Percentiles rank a stretch among this genome's conserved stretches.
Conservation (phyloP, 1,140 invertebrate species). For the Hyles euphorbiae region DNA sequence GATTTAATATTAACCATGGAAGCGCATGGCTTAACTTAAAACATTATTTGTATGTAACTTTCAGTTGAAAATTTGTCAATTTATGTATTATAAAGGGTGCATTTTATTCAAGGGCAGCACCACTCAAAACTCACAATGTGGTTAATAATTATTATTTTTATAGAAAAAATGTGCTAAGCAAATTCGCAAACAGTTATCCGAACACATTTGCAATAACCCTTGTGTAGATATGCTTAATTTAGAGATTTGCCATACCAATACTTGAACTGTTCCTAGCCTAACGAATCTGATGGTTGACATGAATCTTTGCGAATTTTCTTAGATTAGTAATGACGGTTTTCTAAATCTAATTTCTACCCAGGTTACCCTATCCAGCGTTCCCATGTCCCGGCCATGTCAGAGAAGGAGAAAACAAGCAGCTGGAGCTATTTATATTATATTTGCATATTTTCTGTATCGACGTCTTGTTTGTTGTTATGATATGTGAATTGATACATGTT, state of each 20-base stretch:
- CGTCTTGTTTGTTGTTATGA: no score
- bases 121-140: slow-evolving; percentile 69
- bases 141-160: slow-evolving; percentile 38
- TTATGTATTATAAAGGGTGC: slow-evolving; percentile 38
- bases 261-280: background rate
- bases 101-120: slow-evolving; percentile 66
- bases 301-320: slow-evolving; percentile 43
- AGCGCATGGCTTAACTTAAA: slow-evolving; percentile 65
- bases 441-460: no score
- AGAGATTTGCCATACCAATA: background rate
- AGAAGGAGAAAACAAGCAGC: slow-evolving; percentile 71
- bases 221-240: slow-evolving; percentile 15
- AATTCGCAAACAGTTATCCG: slow-evolving; percentile 35
- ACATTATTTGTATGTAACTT: slow-evolving; percentile 30
- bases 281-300: slow-evolving; percentile 13
- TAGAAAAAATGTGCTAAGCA: slow-evolving; percentile 27
- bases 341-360: slow-evolving; percentile 57
- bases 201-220: slow-evolving; percentile 1
- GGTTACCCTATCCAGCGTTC: slow-evolving; percentile 71
- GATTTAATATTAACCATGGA: slow-evolving; percentile 50
- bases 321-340: slow-evolving; percentile 32
- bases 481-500: no score
- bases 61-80: slow-evolving; percentile 35
- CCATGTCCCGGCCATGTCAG: slow-evolving; percentile 76
- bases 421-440: slow-evolving; percentile 45